Conservation (phyloP, 2,888 invertebrate species). For the Drepana falcataria region DNA sequence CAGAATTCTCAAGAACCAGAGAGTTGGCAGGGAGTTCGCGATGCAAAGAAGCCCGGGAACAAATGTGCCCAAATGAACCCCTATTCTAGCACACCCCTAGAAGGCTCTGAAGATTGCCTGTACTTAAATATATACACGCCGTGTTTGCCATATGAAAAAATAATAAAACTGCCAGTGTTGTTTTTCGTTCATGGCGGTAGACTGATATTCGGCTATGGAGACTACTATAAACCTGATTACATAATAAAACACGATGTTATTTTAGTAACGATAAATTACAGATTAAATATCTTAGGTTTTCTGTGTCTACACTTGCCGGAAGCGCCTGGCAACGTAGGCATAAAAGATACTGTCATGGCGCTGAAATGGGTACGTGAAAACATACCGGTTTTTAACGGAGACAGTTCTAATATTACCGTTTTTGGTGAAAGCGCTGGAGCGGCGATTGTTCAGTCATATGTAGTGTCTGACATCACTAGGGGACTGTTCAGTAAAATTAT, state of each 20-base stretch:
- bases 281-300: conserved; percentile 57
- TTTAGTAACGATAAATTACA: conserved; percentile 60
- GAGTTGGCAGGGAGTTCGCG: conserved; percentile 46
- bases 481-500: conserved; percentile 54
- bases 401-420: conserved; percentile 48
- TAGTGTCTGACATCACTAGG: conserved; percentile 48
- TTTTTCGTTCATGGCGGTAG: conserved; percentile 80
- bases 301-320: conserved; percentile 54
- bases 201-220: conserved; percentile 72
- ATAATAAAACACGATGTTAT: conserved; percentile 52
- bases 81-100: conserved; percentile 44
- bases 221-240: conserved; percentile 64
- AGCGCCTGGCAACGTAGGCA: conserved; percentile 58
- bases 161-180: conserved; percentile 65
- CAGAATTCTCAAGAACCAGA: conserved; percentile 56
- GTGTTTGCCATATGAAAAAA: conserved; percentile 52
- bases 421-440: conserved; percentile 65
- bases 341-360: conserved; percentile 59
- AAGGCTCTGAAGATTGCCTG: conserved; percentile 82
- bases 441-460: conserved; percentile 36
- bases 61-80: conserved; percentile 69
- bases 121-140: conserved; percentile 84
- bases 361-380: conserved; percentile 60
- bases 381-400: conserved; percentile 53
- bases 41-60: conserved; percentile 61